Base-by-base conservation (phyloP, 2,113 vertebrate species). In the Tupaia chinensis region DNA sequence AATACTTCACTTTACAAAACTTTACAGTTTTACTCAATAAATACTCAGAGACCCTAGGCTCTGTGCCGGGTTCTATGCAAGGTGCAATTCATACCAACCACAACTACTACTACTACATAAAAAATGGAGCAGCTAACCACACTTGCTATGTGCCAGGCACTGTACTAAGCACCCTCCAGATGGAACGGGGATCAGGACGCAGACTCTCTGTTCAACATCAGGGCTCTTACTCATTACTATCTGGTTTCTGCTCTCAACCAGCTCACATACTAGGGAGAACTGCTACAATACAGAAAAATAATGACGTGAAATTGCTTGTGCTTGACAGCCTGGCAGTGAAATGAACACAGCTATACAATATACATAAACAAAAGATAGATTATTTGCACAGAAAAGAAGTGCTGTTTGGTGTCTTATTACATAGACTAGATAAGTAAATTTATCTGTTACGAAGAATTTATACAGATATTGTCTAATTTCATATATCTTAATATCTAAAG, bases 401-500 rank as follows among this genome's bases (percentile, higher is more conserved):
- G 20, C 56, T 73, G 29, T 60, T 78, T 56, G 19, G 14, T 87
- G 29, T 92, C 61, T 70, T 65, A 83, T 78, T 60, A 66, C 4
- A 27, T n/a, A 87, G 12, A 87, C 53, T 25, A 13, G 69, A 78
- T 80, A 91, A 89, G 91, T 53, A 87, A 11, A 91, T 25, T 72
- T 56, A 88, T 95, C 89, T 93, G 60, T 15, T 66, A 56, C 17
- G 14, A 92, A 86, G 15, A 17, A 34, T 32, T 61, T 65, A 15
- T 73, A 70, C 61, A 29, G 9, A 58, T 66, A 93, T 11, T 32
- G 4, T 60, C 19, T 15, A 94, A 83, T 82, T 69, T 78, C n/a
- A 77, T 32, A 4, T 66, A 91, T 56, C 88, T 91, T 88, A 85
- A 65, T 86, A 95, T 74, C 91, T 87, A 84, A 93, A 86, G 44